Evolutionary conservation across 2,888 invertebrate genomes (phyloP), one percentile per base, ranked within the genome.

Genomic region (Brachyopa scutellaris): DNA sequence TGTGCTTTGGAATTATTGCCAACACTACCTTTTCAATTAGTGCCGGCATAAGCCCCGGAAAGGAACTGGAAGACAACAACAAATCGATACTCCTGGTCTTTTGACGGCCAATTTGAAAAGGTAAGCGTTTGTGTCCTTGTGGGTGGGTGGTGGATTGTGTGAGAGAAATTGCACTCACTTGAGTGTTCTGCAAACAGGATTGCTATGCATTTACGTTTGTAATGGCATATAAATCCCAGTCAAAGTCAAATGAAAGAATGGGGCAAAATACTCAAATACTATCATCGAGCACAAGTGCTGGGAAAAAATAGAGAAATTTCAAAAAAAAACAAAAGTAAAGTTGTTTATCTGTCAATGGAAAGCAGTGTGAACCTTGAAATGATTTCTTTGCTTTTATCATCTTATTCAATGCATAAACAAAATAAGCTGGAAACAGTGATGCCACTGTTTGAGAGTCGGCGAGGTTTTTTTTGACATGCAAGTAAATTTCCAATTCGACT

Each of bases 171-270:
- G 53, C 76, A 61, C 47, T 69, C 61, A 47, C 21, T 69, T 47
- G 33, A 69, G 69, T 77, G 76, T 40, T 62, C 26, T 53, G 61
- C 17, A 69, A 61, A 77, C 47, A 77, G 38, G 11, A 77, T 31
- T 62, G 61, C 47, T 31, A 69, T 61, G 69, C 69, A 76, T 69
- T 76, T 76, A 47, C 61, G 33, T 45, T n/a, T 59, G 69, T 67
- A 55, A 62, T 69, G 38, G 31, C 21, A 38, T 29, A 69, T 31
- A 55, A 77, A 69, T 69, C 55, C 31, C 26, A 21, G 38, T 31
- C 19, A 42, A 61, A 53, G 42, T 67, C 51, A 61, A 67, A 38
- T 9, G 7, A 45, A 29, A 40, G 13, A 31, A 13, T 17, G 23
- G 1, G 9, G 9, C 9, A 53, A 19, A 2, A 31, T 29, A 4